These are phyloP conservation scores for Leptarthrus brevirostris DNA, from an alignment of 2,888 invertebrate species.

Conservation along the genomic window DNA sequence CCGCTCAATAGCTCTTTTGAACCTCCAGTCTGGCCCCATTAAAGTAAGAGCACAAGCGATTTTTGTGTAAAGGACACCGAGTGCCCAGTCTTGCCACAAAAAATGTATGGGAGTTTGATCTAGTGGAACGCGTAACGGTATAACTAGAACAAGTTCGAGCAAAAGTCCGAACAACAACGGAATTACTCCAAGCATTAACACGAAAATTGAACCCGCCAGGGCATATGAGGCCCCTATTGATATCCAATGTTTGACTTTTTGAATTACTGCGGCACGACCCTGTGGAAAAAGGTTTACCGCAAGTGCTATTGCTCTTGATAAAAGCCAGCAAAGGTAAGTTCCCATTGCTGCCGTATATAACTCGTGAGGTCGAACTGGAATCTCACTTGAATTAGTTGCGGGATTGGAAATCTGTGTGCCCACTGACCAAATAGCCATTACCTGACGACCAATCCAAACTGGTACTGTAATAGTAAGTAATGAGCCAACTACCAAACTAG, in stretches of 20 bases:
- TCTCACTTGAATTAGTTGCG: constrained; percentile 61
- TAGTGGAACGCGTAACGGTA: constrained; percentile 91
- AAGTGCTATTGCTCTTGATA: constrained; percentile 84
- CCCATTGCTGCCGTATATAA: constrained; percentile 94
- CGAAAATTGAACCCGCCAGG: constrained; percentile 74
- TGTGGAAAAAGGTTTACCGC: constrained; percentile 90
- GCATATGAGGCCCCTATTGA: constrained; percentile 80
- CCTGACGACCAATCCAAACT: constrained; percentile 87
- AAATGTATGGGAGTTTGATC: constrained; percentile 91
- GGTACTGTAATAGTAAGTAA: constrained; percentile 86
- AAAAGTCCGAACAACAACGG: constrained; percentile 92
- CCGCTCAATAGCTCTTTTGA: constrained; percentile 91
- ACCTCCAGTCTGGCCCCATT: constrained; percentile 98
- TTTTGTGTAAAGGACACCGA: constrained; percentile 97
- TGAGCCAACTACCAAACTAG: constrained; percentile 86
- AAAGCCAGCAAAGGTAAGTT: constrained; percentile 94
- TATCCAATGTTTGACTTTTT: constrained; percentile 79
- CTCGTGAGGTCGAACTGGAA: constrained; percentile 84
- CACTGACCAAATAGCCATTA: constrained; percentile 88
- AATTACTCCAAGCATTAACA: constrained; percentile 87
- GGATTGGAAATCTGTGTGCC: constrained; percentile 67
- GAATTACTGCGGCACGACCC: constrained; percentile 82
- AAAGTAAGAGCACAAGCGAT: constrained; percentile 95
- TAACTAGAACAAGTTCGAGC: constrained; percentile 90
- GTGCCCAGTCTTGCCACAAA: constrained; percentile 96